phyloP scores from a whole-genome alignment of 2,888 invertebrate genomes.

The Kryphioiulus occultus region DNA sequence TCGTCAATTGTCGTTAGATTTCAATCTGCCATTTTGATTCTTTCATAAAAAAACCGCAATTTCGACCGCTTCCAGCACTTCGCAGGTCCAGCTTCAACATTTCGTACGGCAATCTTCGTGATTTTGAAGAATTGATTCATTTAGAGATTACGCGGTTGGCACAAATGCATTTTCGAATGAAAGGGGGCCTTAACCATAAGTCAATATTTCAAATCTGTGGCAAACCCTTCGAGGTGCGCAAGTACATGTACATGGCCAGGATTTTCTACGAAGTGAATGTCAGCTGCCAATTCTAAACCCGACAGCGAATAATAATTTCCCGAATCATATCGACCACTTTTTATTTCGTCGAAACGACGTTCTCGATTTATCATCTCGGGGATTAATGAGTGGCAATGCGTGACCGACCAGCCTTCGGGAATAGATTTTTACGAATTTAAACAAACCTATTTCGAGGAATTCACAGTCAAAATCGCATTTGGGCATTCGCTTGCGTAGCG shows the following conservation, averaged over 20 bases:
- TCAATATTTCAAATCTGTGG: neutral
- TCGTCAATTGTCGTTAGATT: neutral
- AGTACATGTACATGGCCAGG: neutral
- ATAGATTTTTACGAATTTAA: neutral
- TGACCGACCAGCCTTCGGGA: neutral
- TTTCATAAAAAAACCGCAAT: neutral
- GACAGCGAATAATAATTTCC: neutral
- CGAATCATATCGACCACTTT: neutral
- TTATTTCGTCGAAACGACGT: neutral
- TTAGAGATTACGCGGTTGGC: neutral
- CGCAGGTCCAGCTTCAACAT: neutral
- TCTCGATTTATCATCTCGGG: neutral
- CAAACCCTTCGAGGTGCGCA: neutral
- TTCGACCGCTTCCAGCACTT: neutral
- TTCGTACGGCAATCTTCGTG: neutral
- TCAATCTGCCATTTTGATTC: neutral
- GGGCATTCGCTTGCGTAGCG: too few relatives aligned
- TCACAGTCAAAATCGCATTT: neutral
- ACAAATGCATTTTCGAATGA: neutral
- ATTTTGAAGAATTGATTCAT: neutral
- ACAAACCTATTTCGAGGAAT: neutral
- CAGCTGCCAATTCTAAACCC: neutral
- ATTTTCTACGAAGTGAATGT: neutral
- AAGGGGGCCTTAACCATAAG: neutral
- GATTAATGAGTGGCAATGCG: neutral